Evolutionary conservation across 1,140 invertebrate genomes (phyloP).

Genomic region (Magallana gigas): DNA sequence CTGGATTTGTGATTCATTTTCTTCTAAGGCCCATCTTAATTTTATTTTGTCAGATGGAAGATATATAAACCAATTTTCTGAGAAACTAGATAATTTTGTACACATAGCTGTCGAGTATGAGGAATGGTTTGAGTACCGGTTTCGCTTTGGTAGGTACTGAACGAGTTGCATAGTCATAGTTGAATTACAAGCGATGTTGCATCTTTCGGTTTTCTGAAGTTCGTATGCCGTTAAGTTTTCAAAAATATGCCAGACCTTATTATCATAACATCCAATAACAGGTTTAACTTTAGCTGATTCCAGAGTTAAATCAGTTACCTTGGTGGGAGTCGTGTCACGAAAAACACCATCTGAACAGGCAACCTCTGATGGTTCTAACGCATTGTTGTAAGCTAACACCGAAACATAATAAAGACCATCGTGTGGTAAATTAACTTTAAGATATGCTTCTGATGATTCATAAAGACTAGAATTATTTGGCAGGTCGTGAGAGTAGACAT

Average conservation of each 20-base stretch:
- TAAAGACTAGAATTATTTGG: not conserved
- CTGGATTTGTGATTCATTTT: slow-evolving; percentile 55
- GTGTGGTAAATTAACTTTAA: slow-evolving; percentile 6
- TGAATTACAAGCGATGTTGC: slow-evolving; percentile 21
- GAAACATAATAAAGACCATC: slow-evolving; percentile 49
- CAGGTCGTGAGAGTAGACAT: not conserved
- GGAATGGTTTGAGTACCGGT: not conserved
- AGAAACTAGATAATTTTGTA: not conserved
- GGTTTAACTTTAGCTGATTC: slow-evolving; percentile 43
- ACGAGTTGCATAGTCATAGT: not conserved
- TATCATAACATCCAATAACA: slow-evolving; percentile 48
- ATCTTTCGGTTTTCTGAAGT: not conserved
- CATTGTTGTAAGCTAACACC: slow-evolving; percentile 62
- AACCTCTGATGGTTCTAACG: slow-evolving; percentile 59
- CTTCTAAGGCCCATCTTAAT: slow-evolving; percentile 47
- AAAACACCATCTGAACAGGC: slow-evolving; percentile 62
- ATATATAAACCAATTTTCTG: slow-evolving; percentile 47
- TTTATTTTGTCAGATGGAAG: slow-evolving; percentile 54
- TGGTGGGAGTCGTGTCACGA: slow-evolving; percentile 49
- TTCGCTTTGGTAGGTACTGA: slow-evolving; percentile 5
- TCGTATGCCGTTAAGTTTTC: slow-evolving; percentile 36
- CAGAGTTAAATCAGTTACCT: slow-evolving; percentile 46
- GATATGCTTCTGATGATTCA: slow-evolving; percentile 25
- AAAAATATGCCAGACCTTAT: slow-evolving; percentile 39
- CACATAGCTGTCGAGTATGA: not conserved